Base-by-base conservation (phyloP, 2,797 vertebrate genomes). In the Danio tinwini region DNA sequence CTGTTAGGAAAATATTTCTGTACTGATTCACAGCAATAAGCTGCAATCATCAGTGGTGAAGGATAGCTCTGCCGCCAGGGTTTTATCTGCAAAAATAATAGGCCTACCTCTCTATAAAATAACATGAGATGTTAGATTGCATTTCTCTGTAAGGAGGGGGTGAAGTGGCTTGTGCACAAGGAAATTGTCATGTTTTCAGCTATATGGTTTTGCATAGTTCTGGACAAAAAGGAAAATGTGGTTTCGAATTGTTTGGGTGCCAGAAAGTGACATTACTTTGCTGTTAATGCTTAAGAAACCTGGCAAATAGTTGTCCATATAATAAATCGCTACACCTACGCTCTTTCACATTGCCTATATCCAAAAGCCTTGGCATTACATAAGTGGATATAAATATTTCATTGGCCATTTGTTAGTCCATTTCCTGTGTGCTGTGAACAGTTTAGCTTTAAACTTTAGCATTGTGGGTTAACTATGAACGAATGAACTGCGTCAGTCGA, bases 41-140 rank as follows among this genome's bases (percentile, higher is more conserved):
- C 88, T 85, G 80, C 85, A 86, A 86, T 90, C 87, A 89, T 90
- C 88, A 83, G 85, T 42, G 40, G 80, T 89, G 84, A 88, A 80
- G 85, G 87, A 90, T 73, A 55, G 68, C 86, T 84, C 78, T 79
- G 55, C 78, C 78, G 50, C 47, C 14, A 2, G 40, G 17, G 70
- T 67, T 79, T 79, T 73, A 76, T 76, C 45, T 13, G 67, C 55
- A 78, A 82, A 29, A 29, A 84, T 68, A 65, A 81, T 74, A 71
- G 47, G 58, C 67, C 56, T 52, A 58, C 58, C 73, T 74, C 56
- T 74, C 53, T 77, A 67, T 77, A 74, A 72, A 73, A 81, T 81
- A 68, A 69, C 44, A 71, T 14, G 53, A 42, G 75, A 71, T 65
- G 21, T 58, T 45, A 76, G 63, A 80, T 80, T 80, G 52, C 71